A percentile compares a stretch with the other conserved stretches of the same genome.
Conservation (phyloP, 2,797 vertebrate species). For the Squalus acanthias region DNA sequence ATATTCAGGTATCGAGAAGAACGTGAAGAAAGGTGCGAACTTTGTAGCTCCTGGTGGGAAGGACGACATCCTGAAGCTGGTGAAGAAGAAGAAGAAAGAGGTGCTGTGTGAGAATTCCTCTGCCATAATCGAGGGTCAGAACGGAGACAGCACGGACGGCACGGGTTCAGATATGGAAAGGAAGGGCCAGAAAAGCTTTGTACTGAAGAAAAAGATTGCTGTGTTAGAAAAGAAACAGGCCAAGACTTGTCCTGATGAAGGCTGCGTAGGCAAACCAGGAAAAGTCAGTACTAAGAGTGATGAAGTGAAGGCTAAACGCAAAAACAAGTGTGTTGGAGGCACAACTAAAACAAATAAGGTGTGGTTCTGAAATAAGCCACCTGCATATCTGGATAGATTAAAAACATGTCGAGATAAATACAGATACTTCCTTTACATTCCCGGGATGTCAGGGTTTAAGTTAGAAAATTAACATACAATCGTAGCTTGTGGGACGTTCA, state of each 20-base stretch:
- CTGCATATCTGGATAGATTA: neutral
- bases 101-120: neutral
- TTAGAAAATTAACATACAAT: neutral
- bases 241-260: neutral
- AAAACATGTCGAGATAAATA: neutral
- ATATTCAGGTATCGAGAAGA: slow-evolving; percentile 12
- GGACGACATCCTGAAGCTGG: neutral
- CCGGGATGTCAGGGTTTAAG: neutral
- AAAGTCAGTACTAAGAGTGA: neutral
- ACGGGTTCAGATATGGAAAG: neutral
- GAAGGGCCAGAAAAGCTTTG: neutral
- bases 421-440: neutral
- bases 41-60: neutral
- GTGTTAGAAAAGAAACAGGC: neutral
- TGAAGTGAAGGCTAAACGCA: neutral
- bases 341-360: slow-evolving; percentile 2
- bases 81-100: neutral
- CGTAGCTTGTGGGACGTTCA: neutral
- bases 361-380: neutral
- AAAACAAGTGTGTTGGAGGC: neutral
- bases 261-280: neutral
- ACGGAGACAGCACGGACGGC: neutral
- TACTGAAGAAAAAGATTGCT: neutral
- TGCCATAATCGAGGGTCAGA: neutral
- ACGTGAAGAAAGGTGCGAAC: neutral